Percentiles rank a stretch among this genome's conserved stretches.
Conservation (phyloP, 64 coral and sea anemone genomes). For the Montipora cactus region DNA sequence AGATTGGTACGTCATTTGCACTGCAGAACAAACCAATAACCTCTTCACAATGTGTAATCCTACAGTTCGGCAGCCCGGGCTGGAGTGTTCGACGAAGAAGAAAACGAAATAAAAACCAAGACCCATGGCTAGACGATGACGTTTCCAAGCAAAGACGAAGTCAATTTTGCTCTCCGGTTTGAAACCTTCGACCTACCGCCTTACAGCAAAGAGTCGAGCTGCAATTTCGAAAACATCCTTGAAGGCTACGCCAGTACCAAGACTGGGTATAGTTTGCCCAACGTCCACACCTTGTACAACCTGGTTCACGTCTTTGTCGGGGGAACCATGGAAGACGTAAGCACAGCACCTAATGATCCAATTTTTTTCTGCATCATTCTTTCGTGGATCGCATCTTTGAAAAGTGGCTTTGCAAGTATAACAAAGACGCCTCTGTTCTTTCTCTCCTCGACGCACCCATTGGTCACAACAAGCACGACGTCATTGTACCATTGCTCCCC, state of each 20-base stretch:
- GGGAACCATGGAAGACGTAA: no score
- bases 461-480: slow-evolving; percentile 65
- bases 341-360: neutral
- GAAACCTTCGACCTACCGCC: slow-evolving; percentile 46
- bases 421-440: slow-evolving; percentile 56
- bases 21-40: slow-evolving; percentile 10
- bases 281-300: neutral
- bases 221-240: slow-evolving; percentile 67
- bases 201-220: slow-evolving; percentile 62
- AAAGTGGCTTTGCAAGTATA: slow-evolving; percentile 66
- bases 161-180: slow-evolving; percentile 72
- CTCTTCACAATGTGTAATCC: neutral
- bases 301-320: no score
- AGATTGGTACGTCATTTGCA: slow-evolving; percentile 69
- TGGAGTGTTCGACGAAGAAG: neutral
- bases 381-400: slow-evolving; percentile 72
- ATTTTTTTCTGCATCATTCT: slow-evolving; percentile 69
- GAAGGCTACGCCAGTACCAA: slow-evolving; percentile 59
- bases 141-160: slow-evolving; percentile 71
- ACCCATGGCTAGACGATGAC: neutral
- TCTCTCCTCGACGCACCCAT: slow-evolving; percentile 36
- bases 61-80: neutral
- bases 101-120: neutral
- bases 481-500: slow-evolving; percentile 76
- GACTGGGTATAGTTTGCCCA: slow-evolving; percentile 56